Percentiles rank a stretch among this genome's conserved stretches.
Conservation (phyloP, 2,797 vertebrate genomes). For the Liasis olivaceus region DNA sequence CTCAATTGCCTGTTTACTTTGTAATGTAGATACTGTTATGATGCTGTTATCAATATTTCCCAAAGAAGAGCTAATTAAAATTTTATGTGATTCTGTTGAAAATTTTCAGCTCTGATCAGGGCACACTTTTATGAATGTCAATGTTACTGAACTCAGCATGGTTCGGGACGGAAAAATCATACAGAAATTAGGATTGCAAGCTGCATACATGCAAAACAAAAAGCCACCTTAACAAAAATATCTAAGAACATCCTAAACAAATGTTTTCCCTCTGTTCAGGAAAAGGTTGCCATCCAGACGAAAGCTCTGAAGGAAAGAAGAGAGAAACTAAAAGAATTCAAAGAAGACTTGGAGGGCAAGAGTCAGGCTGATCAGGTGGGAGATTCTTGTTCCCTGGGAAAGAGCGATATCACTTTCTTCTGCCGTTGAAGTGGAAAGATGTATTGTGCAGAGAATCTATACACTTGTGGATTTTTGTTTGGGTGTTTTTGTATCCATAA, state of each 20-base stretch:
- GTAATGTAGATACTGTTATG: neutral
- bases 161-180: neutral
- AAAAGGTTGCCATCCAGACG: neutral
- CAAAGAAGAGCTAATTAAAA: neutral
- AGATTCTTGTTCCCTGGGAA: neutral
- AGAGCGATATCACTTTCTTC: neutral
- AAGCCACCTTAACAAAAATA: neutral
- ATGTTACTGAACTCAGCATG: neutral
- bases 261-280: conserved; percentile 4
- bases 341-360: neutral
- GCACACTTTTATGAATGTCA: neutral
- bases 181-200: neutral
- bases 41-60: neutral
- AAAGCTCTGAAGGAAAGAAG: conserved; percentile 19
- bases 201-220: neutral
- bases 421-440: neutral
- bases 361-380: conserved; percentile 2
- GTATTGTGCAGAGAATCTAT: neutral
- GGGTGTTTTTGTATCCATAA: too few species aligned
- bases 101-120: too few species aligned
- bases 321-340: conserved; percentile 2
- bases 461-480: neutral
- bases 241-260: neutral
- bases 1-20: neutral
- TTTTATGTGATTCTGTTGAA: neutral